A percentile compares a stretch with the other conserved stretches of the same genome.
phyloP scores from a whole-genome alignment of 2,888 invertebrate genomes.

The Nipponacmea schrenckii region DNA sequence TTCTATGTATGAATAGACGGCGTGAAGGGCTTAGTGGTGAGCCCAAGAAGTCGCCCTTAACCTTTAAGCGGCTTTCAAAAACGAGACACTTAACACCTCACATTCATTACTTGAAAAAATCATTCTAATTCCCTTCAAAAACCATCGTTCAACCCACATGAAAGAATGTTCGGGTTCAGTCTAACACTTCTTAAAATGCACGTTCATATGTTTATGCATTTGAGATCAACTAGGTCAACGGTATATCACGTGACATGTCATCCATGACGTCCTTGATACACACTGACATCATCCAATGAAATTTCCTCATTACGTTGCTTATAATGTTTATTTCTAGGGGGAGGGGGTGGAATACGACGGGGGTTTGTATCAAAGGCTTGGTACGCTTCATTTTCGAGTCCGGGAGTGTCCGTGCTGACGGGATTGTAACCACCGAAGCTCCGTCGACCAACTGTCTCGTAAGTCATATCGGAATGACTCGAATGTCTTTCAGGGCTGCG shows the following conservation, averaged over 20 bases:
- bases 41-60: too few species aligned
- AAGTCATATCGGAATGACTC: neutral
- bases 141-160: too few species aligned
- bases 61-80: too few species aligned
- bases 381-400: constrained; percentile 32
- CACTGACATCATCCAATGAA: constrained; percentile 21
- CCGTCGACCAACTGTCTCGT: constrained; percentile 3
- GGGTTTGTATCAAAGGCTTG: constrained; percentile 25
- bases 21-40: too few species aligned
- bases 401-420: constrained; percentile 18
- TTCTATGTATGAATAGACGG: too few species aligned
- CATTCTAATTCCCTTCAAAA: too few species aligned
- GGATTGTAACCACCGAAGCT: constrained; percentile 19
- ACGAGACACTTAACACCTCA: too few species aligned
- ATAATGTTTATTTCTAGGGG: constrained; percentile 8
- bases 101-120: too few species aligned
- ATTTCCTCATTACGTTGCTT: constrained; percentile 22
- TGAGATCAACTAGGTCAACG: too few species aligned
- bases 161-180: too few species aligned
- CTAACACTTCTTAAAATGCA: too few species aligned
- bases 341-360: constrained; percentile 24
- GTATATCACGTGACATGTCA: neutral
- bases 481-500: constrained; percentile 4
- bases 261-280: constrained; percentile 1
- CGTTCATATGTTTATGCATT: too few species aligned